Evolutionary conservation across 2,113 vertebrate species (phyloP), one percentile per base, ranked within the genome.

Genomic region (Dendrocopos noguchii): DNA sequence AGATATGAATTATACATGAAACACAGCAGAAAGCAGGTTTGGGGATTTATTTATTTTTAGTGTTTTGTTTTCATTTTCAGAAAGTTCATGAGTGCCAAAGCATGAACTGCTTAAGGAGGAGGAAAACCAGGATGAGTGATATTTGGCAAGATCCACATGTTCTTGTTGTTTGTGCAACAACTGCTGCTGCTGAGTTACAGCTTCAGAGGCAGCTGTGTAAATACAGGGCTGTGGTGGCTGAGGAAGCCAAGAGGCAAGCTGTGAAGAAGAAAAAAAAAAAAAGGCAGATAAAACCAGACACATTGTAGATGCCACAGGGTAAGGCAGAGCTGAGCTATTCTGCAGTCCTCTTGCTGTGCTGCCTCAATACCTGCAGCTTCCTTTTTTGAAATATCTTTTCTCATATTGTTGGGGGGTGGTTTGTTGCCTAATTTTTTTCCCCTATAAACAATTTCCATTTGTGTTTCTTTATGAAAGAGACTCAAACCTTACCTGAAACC

Each of bases 101-200:
- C 53, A 72, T 85, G 80, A 94, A 94, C 56, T 86, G 76, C 85
- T 86, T 79, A 70, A 91, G 50, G 31, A 85, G 76, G 34, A 94
- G 36, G 68, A 78, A 80, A 96, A 90, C 46, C 77, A n/a, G 87
- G 71, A 33, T 92, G 92, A 96, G 55, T 68, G 87, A 75, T 95
- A 94, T 92, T 94, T 95, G 95, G 91, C 94, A 95, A 80, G 94
- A 91, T 84, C 93, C 95, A 94, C 94, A 80, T 95, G 87, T 94
- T 96, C 66, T 65, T 15, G 80, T 93, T 94, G 91, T 95, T 96
- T 95, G 65, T 88, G 85, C 93, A 96, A 94, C 94, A 94, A 81
- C 90, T 36, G 6, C 90, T 90, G 80, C 77, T 94, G 91, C 90
- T 95, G 94, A 91, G 85, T 95, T 94, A 87, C 89, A 89, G 72